Evolutionary conservation across 2,113 vertebrate genomes (phyloP), one percentile per base, ranked within the genome.

Genomic region (Triplophysa dalaica): DNA sequence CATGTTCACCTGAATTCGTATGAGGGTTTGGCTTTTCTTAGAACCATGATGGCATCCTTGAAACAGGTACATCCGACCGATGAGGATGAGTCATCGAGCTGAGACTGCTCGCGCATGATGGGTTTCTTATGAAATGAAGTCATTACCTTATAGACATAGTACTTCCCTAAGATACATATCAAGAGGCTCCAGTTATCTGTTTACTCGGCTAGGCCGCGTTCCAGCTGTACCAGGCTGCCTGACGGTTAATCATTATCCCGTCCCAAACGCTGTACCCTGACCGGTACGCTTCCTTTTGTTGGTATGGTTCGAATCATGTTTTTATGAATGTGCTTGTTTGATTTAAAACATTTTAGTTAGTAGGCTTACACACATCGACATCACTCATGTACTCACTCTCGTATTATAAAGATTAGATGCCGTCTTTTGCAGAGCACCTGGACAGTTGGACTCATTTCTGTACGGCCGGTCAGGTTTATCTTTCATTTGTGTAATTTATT

Each of bases 161-260:
- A 54, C 54, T 73, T 22, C 16, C 50, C 50, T 29, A 24, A 74
- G 70, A 60, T 43, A 24, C 19, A 6, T 17, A 73, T 74, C 54
- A 22, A 61, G 22, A 48, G 43, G 58, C 16, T 19, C 2, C 22
- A 29, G 8, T 62, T 50, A 75, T 75, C 73, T 75, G 58, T 75
- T 63, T 75, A 62, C 60, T 75, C 58, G 1, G 60, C 58, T 48
- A 48, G 38, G 58, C 26, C 26, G 58, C 54, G 21, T 43, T 74
- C 56, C 38, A 45, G 70, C 67, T 9, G 67, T 69, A 38, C 64
- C 38, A 41, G 41, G 11, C n/a, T 16, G 26, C 54, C 43, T 41
- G 12, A 64, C 56, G 16, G 74, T 77, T 81, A 78, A 84, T 77
- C 63, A 82, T 86, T 86, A 67, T 70, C 52, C 10, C 3, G 1